Percentiles rank a stretch among this genome's conserved stretches.
Evolutionary conservation across 1,140 invertebrate genomes (phyloP).

Genomic region (Penaeus vannamei): DNA sequence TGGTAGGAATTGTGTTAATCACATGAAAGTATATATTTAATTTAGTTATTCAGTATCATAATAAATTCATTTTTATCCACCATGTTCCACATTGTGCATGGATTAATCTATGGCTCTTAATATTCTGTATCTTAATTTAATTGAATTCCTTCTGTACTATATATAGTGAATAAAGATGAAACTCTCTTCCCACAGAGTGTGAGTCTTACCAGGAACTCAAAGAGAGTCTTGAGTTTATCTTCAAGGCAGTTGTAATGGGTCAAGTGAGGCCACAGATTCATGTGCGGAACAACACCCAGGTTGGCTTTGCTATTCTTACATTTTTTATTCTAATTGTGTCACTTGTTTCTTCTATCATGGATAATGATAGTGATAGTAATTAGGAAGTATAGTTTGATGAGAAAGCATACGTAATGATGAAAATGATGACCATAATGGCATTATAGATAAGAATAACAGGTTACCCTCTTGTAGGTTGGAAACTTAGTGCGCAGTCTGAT

Average conservation of each 20-base stretch:
- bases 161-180: neutral
- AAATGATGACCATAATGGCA: too few relatives aligned
- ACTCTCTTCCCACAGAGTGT: constrained; percentile 31
- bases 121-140: too few relatives aligned
- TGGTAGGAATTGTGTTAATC: too few relatives aligned
- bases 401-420: too few relatives aligned
- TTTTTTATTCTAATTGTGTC: neutral
- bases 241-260: constrained; percentile 39
- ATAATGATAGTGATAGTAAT: neutral
- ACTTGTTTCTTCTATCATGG: neutral
- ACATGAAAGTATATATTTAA: too few relatives aligned
- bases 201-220: constrained; percentile 50
- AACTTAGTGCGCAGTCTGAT: constrained; percentile 37
- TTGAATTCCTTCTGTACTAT: too few relatives aligned
- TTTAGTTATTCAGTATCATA: too few relatives aligned
- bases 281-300: constrained; percentile 53
- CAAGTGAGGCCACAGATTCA: constrained; percentile 52
- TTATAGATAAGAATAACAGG: too few relatives aligned
- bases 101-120: too few relatives aligned
- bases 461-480: constrained; percentile 29
- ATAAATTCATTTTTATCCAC: too few relatives aligned
- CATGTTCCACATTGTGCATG: too few relatives aligned
- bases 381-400: too few relatives aligned
- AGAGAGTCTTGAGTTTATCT: constrained; percentile 26
- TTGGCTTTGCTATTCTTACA: neutral